Base-by-base conservation (phyloP, 2,888 invertebrate species). In the Epinotia bilunana region DNA sequence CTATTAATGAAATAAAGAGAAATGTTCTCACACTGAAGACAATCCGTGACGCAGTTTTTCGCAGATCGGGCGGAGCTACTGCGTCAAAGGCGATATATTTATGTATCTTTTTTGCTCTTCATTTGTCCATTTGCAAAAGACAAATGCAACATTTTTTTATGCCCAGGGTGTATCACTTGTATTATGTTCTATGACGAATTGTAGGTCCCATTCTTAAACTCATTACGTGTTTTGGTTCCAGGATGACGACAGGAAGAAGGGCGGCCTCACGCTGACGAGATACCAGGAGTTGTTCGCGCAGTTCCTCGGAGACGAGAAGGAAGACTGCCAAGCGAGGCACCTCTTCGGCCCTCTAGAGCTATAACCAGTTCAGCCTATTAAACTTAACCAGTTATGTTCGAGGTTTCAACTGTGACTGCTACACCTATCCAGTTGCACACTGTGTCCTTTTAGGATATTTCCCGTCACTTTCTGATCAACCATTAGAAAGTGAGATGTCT, bases 281-380 rank as follows among this genome's bases (percentile, higher is more conserved):
- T 98, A 97, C 86, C 97, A 97, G 87, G 97, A 97, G 87, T 94
- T 97, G 3, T 98, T 97, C 87, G 97, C 97, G 0, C 96, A 97
- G 88, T 97, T 97, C 91, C 94, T 97, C 77, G 97, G 97, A 33
- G 97, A 97, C 88, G 95, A 95, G 55, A 95, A 95, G 80, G 97
- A 97, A 74, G 95, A 95, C 81, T 96, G 96, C 84, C 95, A 95
- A 77, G 97, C 97, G 57, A 96, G 96, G 70, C 96, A 97, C 83
- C 94, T 98, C 18, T 98, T 98, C 87, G 97, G 97, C 62, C 97
- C 97, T 57, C 91, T 98, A 82, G 95, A 92, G 81, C 79, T 91
- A 81, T 93, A 93, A 82, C 77, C 76, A 74, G 20, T 49, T 43
- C 20, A 43, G 61, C 43, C 43, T 7, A 7, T 1, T 64, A 16